phyloP scores from a whole-genome alignment of 2,888 invertebrate genomes.

The Archaeoteleia sp. region DNA sequence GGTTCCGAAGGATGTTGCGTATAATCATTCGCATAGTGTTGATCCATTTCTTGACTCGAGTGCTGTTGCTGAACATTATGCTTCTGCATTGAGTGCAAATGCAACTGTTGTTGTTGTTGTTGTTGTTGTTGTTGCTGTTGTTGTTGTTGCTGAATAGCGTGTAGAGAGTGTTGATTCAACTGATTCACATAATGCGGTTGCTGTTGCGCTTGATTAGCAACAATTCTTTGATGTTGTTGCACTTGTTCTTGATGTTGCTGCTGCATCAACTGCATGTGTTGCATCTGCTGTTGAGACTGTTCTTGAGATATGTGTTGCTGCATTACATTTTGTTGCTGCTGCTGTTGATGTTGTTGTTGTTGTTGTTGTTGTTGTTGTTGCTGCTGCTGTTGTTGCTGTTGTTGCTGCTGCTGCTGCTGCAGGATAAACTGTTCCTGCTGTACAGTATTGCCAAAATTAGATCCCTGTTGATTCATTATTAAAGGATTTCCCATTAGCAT shows the following conservation, averaged over 20 bases:
- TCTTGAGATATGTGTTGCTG: slow-evolving; percentile 63
- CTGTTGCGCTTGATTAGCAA: slow-evolving; percentile 66
- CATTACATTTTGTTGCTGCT: slow-evolving; percentile 61
- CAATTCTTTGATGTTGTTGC: slow-evolving; percentile 64
- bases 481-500: slow-evolving; percentile 70
- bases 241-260: slow-evolving; percentile 64
- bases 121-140: slow-evolving; percentile 60
- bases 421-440: slow-evolving; percentile 62
- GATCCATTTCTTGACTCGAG: slow-evolving; percentile 58
- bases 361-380: slow-evolving; percentile 69
- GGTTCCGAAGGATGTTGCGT: slow-evolving; percentile 61
- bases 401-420: slow-evolving; percentile 67
- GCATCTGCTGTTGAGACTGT: slow-evolving; percentile 62
- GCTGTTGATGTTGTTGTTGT: slow-evolving; percentile 66
- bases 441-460: slow-evolving; percentile 61
- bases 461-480: slow-evolving; percentile 69
- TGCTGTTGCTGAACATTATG: slow-evolving; percentile 60
- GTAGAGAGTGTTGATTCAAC: slow-evolving; percentile 64
- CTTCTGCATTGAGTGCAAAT: slow-evolving; percentile 66
- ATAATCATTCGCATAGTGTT: slow-evolving; percentile 57
- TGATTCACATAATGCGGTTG: slow-evolving; percentile 68
- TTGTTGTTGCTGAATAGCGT: slow-evolving; percentile 66
- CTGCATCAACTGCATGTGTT: slow-evolving; percentile 63
- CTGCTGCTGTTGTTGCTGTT: slow-evolving; percentile 67
- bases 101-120: slow-evolving; percentile 61